Percentiles rank a stretch among this genome's conserved stretches.
These are phyloP conservation scores for Apotomis betuletana DNA, from an alignment of 2,888 invertebrate genomes.

Conservation along the genomic window DNA sequence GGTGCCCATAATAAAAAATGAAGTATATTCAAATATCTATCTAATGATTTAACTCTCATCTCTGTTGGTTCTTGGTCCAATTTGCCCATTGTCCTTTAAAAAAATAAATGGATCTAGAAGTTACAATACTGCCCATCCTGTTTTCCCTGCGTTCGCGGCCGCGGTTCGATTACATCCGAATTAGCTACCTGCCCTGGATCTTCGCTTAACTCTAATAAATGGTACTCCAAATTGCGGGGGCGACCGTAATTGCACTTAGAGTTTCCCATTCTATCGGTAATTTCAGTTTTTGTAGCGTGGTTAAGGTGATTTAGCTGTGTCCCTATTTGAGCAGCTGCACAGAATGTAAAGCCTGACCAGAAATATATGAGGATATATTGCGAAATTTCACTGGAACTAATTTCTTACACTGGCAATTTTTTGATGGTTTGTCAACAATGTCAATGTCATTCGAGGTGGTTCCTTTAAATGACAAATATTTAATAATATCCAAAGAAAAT, in stretches of 20 bases:
- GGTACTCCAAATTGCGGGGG: constrained; percentile 31
- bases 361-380: not conserved
- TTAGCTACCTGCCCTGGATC: constrained; percentile 41
- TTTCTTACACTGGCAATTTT: too few species aligned
- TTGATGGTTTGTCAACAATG: too few species aligned
- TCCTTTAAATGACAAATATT: too few species aligned
- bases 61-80: too few species aligned
- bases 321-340: not conserved
- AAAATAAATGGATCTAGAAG: not conserved
- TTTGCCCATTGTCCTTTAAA: too few species aligned
- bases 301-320: not conserved
- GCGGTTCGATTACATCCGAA: constrained; percentile 41
- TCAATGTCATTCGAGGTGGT: too few species aligned
- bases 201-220: constrained; percentile 41
- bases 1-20: too few species aligned
- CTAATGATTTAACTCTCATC: too few species aligned
- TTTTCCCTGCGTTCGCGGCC: not conserved
- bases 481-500: too few species aligned
- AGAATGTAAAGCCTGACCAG: not conserved
- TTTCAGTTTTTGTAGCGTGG: constrained; percentile 3
- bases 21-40: too few species aligned
- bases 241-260: constrained; percentile 32
- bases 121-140: not conserved
- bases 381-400: too few species aligned
- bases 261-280: constrained; percentile 3